Evolutionary conservation across 2,113 vertebrate genomes (phyloP).

Genomic region (Thunnus maccoyii): DNA sequence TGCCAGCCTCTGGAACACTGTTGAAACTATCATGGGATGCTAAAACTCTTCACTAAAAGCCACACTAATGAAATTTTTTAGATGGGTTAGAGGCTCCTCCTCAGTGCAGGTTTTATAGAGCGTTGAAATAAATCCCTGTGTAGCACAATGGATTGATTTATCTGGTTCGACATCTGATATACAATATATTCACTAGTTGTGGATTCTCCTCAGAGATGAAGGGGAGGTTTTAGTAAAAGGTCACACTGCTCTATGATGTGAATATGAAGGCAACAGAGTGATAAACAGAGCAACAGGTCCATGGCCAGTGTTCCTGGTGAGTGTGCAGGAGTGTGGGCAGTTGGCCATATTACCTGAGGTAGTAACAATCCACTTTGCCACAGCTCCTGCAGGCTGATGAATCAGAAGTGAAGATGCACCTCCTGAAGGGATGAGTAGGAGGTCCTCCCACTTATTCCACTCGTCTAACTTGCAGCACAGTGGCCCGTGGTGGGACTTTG

Average conservation of each 20-base stretch:
- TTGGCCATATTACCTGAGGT: constrained; percentile 34
- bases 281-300: neutral
- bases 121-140: constrained; percentile 2
- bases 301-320: no score
- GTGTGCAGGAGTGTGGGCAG: constrained; percentile 1
- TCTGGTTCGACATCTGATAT: neutral
- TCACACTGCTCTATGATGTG: neutral
- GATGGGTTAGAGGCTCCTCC: neutral
- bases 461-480: constrained; percentile 7
- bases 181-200: neutral
- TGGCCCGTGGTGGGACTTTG: constrained; percentile 35
- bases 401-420: constrained; percentile 33
- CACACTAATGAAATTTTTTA: neutral
- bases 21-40: neutral
- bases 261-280: neutral
- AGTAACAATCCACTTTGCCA: constrained; percentile 50
- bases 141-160: neutral
- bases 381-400: constrained; percentile 41
- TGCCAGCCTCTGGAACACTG: no score
- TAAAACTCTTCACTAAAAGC: neutral
- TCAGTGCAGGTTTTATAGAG: constrained; percentile 8
- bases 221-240: neutral
- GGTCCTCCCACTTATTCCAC: constrained; percentile 46
- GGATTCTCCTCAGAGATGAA: neutral
- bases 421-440: constrained; percentile 44